phyloP scores from a whole-genome alignment of 2,797 vertebrate species.

The Microtus obscurus region DNA sequence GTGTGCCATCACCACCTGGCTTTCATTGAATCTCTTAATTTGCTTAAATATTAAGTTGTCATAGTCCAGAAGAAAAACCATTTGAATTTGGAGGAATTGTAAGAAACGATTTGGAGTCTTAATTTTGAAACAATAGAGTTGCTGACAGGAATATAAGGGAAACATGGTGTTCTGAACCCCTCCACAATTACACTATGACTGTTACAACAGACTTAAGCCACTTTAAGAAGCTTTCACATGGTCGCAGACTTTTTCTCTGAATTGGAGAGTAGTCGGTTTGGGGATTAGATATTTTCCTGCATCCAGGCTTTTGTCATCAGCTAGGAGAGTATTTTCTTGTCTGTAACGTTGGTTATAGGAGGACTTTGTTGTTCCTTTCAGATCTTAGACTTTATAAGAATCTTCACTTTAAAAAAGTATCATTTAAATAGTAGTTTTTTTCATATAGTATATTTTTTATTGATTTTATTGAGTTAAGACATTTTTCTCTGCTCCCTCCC shows the following conservation, averaged over 20 bases:
- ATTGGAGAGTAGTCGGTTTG: neutral
- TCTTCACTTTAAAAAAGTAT: neutral
- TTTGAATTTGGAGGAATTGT: constrained; percentile 39
- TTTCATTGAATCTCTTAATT: constrained; percentile 26
- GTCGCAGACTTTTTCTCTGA: neutral
- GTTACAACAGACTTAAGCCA: neutral
- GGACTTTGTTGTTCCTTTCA: neutral
- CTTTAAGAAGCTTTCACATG: neutral
- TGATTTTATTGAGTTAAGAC: no score
- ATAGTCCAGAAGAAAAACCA: constrained; percentile 16
- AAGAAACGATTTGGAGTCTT: constrained; percentile 4
- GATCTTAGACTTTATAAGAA: constrained; percentile 22
- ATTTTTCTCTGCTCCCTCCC: no score
- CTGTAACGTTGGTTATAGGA: neutral
- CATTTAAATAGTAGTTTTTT: neutral
- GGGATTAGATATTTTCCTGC: neutral
- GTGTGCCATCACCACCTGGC: neutral
- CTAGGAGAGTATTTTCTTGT: neutral
- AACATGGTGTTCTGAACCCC: neutral
- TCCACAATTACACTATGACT: neutral
- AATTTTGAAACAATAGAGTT: constrained; percentile 42
- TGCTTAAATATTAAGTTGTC: constrained; percentile 20
- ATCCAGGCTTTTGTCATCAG: neutral
- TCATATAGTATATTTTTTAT: no score
- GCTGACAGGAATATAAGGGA: constrained; percentile 27